These are phyloP conservation scores for Manis pentadactyla DNA, from an alignment of 2,797 vertebrate species.

Conservation along the genomic window DNA sequence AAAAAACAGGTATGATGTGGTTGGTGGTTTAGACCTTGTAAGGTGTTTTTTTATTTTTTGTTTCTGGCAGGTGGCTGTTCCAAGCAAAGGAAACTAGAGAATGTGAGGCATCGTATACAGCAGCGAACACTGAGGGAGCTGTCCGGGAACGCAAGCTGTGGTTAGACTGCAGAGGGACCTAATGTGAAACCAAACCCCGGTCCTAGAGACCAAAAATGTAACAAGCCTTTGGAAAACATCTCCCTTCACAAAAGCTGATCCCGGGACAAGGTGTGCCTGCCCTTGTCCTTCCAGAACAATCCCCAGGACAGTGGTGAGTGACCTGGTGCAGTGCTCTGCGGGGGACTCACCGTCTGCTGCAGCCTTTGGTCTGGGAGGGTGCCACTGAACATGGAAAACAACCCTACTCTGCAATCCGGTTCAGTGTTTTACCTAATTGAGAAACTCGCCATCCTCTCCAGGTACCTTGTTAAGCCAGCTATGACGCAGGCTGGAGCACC, in stretches of 20 bases:
- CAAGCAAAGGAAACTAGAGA: neutral
- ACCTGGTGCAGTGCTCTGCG: rapidly evolving
- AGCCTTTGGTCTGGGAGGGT: no score
- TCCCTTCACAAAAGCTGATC: no score
- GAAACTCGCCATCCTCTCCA: neutral
- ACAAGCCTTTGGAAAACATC: neutral
- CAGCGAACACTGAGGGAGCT: neutral
- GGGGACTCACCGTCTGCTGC: rapidly evolving
- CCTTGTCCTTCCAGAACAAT: neutral
- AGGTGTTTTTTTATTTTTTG: neutral
- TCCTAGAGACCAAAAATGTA: neutral
- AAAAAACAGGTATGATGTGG: neutral
- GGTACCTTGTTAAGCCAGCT: neutral
- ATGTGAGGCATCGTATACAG: no score
- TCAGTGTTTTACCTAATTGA: rapidly evolving
- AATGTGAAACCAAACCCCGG: neutral
- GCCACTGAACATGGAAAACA: neutral
- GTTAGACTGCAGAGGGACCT: rapidly evolving
- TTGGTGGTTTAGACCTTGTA: neutral
- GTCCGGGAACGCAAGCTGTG: neutral
- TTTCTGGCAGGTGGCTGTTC: neutral
- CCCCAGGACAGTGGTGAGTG: neutral
- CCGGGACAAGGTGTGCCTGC: neutral
- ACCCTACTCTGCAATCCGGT: neutral
- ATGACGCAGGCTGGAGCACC: rapidly evolving